Base-by-base conservation (phyloP, 2,113 vertebrate genomes). In the Pelvicachromis taeniatus region DNA sequence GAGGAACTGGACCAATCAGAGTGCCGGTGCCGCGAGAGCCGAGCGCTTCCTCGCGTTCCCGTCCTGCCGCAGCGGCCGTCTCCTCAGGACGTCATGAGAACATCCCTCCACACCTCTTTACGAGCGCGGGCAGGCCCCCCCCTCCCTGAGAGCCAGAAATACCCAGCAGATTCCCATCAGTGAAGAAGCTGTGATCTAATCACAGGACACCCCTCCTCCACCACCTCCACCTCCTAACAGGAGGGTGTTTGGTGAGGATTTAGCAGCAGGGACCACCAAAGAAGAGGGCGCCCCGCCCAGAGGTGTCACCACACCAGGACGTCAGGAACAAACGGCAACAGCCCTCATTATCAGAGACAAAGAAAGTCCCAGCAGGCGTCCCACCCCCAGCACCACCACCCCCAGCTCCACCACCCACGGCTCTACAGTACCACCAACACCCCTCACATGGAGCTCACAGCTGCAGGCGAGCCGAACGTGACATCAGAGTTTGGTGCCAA, bases 251-350 rank as follows among this genome's bases (percentile, higher is more conserved):
- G 54, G 16, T 10, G 33, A 55, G 50, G 58, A 2, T 78, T 85
- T 73, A 78, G 85, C 52, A 58, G 58, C 52, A 35, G 29, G 61
- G 93, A 92, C 91, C 94, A 93, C 89, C 92, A 89, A 91, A 61
- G 86, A 88, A 92, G 88, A 2, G 12, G 50, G 54, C 9, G 56
- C 48, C 12, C 77, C 50, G n/a, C 88, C 79, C 35, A 17, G 61
- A 85, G 80, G 80, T 87, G 91, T 91, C 84, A 70, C 61, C 83
- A 79, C 84, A 90, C 23, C 4, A 16, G 61, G 85, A 78, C 29
- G 26, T 78, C 88, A 91, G 92, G 92, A 91, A 92, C 93, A 93
- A 91, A 93, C 89, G 4, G 33, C 82, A 3, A 21, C 16, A 12
- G 45, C 21, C 81, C 79, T 54, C 78, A 17, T 87, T 77, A 85